Conservation (phyloP, 2,113 vertebrate species). For the Menidia beryllina region DNA sequence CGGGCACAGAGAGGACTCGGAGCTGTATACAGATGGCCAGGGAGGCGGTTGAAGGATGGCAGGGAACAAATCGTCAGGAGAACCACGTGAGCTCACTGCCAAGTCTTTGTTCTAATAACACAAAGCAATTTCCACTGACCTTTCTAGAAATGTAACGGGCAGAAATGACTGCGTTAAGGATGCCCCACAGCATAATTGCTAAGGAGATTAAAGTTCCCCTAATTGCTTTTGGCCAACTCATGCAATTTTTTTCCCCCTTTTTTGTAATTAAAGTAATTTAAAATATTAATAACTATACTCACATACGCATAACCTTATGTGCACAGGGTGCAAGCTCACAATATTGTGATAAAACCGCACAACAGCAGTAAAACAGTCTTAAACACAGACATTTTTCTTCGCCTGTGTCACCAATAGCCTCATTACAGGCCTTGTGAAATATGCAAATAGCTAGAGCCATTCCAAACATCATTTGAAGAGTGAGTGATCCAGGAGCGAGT, state of each 20-base stretch:
- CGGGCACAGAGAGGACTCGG: slow-evolving; percentile 32
- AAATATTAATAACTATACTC: slow-evolving; percentile 92
- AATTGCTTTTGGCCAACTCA: slow-evolving; percentile 97
- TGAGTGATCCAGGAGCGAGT: slow-evolving; percentile 62
- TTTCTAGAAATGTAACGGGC: slow-evolving; percentile 85
- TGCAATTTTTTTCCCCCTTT: slow-evolving; percentile 92
- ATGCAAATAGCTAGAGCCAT: slow-evolving; percentile 63
- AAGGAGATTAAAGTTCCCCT: slow-evolving; percentile 94
- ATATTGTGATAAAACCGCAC: slow-evolving; percentile 34
- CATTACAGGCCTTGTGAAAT: slow-evolving; percentile 66
- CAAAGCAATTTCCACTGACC: slow-evolving; percentile 89
- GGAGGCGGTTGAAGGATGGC: slow-evolving; percentile 65
- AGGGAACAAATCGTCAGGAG: slow-evolving; percentile 71
- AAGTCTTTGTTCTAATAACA: slow-evolving; percentile 86
- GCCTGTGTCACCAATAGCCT: slow-evolving; percentile 63
- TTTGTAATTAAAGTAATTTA: slow-evolving; percentile 97
- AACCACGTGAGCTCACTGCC: slow-evolving; percentile 70
- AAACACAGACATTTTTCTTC: slow-evolving; percentile 36
- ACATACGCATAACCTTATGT: slow-evolving; percentile 34
- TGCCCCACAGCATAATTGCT: slow-evolving; percentile 96
- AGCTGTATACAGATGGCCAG: slow-evolving; percentile 65
- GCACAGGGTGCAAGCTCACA: slow-evolving; percentile 15
- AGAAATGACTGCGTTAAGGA: slow-evolving; percentile 90
- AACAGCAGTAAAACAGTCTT: slow-evolving; percentile 39
- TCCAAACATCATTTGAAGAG: slow-evolving; percentile 35